A percentile compares a stretch with the other conserved stretches of the same genome.
phyloP scores from a whole-genome alignment of 1,140 invertebrate species.

The Drosophila teissieri region DNA sequence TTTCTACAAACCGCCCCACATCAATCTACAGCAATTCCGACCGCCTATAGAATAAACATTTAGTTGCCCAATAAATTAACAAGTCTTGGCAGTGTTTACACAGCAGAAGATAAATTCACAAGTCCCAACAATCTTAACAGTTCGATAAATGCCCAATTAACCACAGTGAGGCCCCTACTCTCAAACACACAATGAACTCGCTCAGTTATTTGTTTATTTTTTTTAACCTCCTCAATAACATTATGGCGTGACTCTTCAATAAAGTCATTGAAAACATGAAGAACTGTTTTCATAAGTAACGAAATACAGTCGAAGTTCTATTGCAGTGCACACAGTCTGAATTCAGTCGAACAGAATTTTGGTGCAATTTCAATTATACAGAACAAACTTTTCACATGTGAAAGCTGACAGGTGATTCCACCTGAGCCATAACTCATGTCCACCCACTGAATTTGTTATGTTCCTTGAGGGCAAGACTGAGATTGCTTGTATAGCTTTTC shows the following conservation, averaged over 20 bases:
- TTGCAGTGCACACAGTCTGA: neutral
- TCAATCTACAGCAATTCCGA: neutral
- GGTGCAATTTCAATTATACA: slow-evolving; percentile 56
- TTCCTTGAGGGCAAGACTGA: slow-evolving; percentile 9
- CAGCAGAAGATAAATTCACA: slow-evolving; percentile 37
- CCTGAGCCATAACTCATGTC: slow-evolving; percentile 38
- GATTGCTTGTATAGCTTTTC: slow-evolving; percentile 7
- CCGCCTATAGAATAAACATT: slow-evolving; percentile 21
- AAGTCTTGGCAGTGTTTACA: slow-evolving; percentile 34
- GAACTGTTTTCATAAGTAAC: slow-evolving; percentile 12
- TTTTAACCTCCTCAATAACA: neutral
- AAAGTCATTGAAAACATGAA: slow-evolving; percentile 42
- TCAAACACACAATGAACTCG: slow-evolving; percentile 3
- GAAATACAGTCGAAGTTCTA: neutral
- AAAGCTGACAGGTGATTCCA: slow-evolving; percentile 44
- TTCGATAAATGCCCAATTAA: slow-evolving; percentile 44
- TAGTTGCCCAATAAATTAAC: slow-evolving; percentile 39
- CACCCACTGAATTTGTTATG: neutral
- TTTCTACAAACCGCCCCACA: neutral
- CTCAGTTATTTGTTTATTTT: slow-evolving; percentile 1
- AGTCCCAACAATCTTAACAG: slow-evolving; percentile 41
- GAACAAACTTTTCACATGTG: slow-evolving; percentile 44
- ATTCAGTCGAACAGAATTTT: neutral
- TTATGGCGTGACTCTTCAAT: slow-evolving; percentile 19
- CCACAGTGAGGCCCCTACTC: slow-evolving; percentile 4